Evolutionary conservation across 2,113 vertebrate genomes (phyloP), one percentile per base, ranked within the genome.

Genomic region (Pseudolaguvia tuberculata): DNA sequence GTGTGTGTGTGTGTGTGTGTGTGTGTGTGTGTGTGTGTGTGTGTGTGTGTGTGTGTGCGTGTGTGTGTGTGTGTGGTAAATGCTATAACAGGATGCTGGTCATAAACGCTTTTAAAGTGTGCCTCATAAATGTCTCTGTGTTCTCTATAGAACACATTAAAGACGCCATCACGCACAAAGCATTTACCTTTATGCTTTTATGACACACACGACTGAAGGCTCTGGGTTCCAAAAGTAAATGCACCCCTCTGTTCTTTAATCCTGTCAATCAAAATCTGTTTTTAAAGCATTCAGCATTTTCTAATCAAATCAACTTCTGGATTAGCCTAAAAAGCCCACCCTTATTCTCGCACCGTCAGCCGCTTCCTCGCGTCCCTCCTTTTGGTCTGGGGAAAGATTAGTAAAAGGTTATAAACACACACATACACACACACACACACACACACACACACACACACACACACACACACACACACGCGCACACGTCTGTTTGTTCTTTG

Each of bases 81-180:
- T 48, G 63, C 23, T 29, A 57, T 48, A 42, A 27, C 53, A 72
- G 70, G 47, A 67, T 29, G 47, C 21, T 67, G 23, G 23, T 45
- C 17, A 69, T 69, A 69, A 69, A 69, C 2, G 48, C 48, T 7
- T 65, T 65, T 39, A 65, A 90, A 90, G 88, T 85, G 84, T 86
- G 85, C 86, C 85, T 85, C 87, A 88, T 91, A 90, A 90, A 90
- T 86, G 85, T 84, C 85, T 85, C 85, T 85, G 86, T 87, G 85
- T 83, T 83, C 85, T 85, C 82, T 86, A 63, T 83, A 83, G 86
- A 84, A 83, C 83, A 86, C 88, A 85, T 88, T 90, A 89, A 89
- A 87, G 83, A 84, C 81, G 81, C 87, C 85, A 88, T 85, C 85
- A 87, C 75, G 20, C 62, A 70, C 68, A 70, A 65, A 45, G 39